Evolutionary conservation across 2,113 vertebrate species (phyloP).

Genomic region (Oreamnos americanus): DNA sequence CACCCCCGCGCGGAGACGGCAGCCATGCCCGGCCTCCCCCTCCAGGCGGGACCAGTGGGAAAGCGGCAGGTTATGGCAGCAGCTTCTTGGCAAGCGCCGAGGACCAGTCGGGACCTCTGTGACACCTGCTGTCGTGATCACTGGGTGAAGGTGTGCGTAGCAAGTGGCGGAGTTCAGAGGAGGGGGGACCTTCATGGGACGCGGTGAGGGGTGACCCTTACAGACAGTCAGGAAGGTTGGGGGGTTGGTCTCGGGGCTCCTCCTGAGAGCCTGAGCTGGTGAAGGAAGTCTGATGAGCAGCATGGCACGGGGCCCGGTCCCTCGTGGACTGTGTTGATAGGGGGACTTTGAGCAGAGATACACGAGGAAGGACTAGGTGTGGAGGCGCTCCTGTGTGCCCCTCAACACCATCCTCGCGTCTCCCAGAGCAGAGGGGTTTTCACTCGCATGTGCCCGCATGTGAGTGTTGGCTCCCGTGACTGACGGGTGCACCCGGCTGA

Average conservation of each 20-base stretch:
- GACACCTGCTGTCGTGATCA: not conserved
- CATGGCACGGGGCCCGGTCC: not conserved
- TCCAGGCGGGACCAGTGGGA: not conserved
- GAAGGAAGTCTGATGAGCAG: not conserved
- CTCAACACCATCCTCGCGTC: rapidly evolving
- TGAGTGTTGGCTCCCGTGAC: rapidly evolving
- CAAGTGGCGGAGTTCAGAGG: not conserved
- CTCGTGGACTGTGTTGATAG: not conserved
- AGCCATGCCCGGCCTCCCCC: not conserved
- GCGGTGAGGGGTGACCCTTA: not conserved
- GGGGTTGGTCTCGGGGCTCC: not conserved
- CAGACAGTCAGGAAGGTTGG: not conserved
- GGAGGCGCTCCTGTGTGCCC: too few relatives aligned
- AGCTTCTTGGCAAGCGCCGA: not conserved
- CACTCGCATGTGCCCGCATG: not conserved
- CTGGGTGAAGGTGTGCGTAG: rapidly evolving
- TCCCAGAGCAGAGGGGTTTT: not conserved
- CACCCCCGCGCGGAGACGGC: rapidly evolving
- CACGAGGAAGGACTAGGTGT: not conserved
- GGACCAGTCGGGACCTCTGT: not conserved
- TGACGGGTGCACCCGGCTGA: not conserved
- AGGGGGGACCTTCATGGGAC: too few relatives aligned
- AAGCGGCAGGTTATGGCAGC: not conserved
- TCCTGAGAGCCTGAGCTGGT: not conserved
- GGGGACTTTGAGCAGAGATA: not conserved